A percentile compares a stretch with the other conserved stretches of the same genome.
Evolutionary conservation across 2,888 invertebrate genomes (phyloP).

Genomic region (Lepidochrysops patricia): DNA sequence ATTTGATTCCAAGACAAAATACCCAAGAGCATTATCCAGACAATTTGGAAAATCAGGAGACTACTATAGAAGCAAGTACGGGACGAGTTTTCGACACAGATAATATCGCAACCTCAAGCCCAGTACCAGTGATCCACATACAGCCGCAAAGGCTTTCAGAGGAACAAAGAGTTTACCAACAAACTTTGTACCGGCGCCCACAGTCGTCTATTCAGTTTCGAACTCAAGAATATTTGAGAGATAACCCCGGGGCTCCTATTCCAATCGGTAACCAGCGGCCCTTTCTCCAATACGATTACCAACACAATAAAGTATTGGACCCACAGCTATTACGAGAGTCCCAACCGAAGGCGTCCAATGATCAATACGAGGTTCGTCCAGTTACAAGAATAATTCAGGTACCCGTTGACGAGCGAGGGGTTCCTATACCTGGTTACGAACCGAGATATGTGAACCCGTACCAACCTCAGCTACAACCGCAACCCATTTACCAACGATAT

Average conservation of each 20-base stretch:
- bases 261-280: conserved; percentile 70
- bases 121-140: conserved; percentile 72
- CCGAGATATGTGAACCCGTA: conserved; percentile 53
- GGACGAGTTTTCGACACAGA: conserved; percentile 66
- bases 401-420: conserved; percentile 62
- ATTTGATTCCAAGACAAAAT: conserved; percentile 62
- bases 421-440: conserved; percentile 59
- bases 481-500: conserved; percentile 43
- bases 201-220: conserved; percentile 53
- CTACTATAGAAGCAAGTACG: conserved; percentile 67
- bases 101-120: conserved; percentile 65
- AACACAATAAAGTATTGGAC: conserved; percentile 66
- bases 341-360: conserved; percentile 39
- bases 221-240: conserved; percentile 63
- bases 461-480: conserved; percentile 39
- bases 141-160: conserved; percentile 55
- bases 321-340: conserved; percentile 54
- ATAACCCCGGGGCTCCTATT: conserved; percentile 62
- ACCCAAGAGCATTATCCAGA: conserved; percentile 65
- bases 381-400: conserved; percentile 59
- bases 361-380: conserved; percentile 51
- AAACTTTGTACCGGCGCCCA: conserved; percentile 53
- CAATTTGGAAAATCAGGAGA: conserved; percentile 53
- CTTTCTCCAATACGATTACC: conserved; percentile 64
- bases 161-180: conserved; percentile 49